A percentile compares a stretch with the other conserved stretches of the same genome.
phyloP scores from a whole-genome alignment of 1,140 invertebrate species.

The Gryon sp. region DNA sequence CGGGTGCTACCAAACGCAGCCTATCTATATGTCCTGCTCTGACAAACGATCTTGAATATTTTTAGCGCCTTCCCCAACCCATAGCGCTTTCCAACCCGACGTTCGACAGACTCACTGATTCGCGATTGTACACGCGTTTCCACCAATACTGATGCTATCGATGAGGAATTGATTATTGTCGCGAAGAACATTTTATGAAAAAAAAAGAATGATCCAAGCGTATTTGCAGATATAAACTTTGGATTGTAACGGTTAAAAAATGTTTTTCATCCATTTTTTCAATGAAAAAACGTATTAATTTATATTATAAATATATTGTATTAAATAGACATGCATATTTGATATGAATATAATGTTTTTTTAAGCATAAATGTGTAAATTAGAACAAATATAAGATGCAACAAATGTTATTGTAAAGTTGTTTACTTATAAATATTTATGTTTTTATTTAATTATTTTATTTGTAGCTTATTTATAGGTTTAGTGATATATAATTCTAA shows the following conservation, averaged over 20 bases:
- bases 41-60: slow-evolving; percentile 79
- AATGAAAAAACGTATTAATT: no score
- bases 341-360: no score
- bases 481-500: no score
- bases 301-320: no score
- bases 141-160: slow-evolving; percentile 61
- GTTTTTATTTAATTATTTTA: no score
- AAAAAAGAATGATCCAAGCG: slow-evolving; percentile 52
- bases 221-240: slow-evolving; percentile 25
- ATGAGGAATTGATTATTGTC: slow-evolving; percentile 61
- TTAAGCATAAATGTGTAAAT: no score
- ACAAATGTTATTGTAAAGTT: no score
- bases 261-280: background rate
- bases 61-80: slow-evolving; percentile 72
- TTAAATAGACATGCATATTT: no score
- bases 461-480: no score
- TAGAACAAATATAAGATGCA: no score
- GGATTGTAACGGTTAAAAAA: no score
- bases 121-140: slow-evolving; percentile 61
- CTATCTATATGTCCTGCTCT: slow-evolving; percentile 73
- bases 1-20: slow-evolving; percentile 58
- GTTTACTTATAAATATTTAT: no score
- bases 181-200: slow-evolving; percentile 46
- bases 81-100: slow-evolving; percentile 65
- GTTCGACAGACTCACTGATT: slow-evolving; percentile 69